These are phyloP conservation scores for Patiria pectinifera DNA, from an alignment of 53 echinoderm and acorn worm species.

Conservation along the genomic window DNA sequence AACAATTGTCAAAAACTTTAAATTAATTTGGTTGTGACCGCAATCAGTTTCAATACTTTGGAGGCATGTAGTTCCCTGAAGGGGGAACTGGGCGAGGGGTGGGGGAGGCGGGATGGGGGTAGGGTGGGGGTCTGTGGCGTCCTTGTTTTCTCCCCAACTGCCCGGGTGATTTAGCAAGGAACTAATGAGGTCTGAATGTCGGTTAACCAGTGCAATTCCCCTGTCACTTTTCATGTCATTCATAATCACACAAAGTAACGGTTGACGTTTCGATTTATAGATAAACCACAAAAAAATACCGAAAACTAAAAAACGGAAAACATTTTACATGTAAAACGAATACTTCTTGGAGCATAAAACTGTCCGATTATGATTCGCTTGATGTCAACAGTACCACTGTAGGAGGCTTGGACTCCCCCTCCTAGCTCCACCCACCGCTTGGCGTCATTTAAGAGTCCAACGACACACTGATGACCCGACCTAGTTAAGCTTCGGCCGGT, in stretches of 20 bases:
- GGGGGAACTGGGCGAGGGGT: neutral
- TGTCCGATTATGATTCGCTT: too few relatives aligned
- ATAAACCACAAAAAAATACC: too few relatives aligned
- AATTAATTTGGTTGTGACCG: neutral
- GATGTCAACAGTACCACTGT: too few relatives aligned
- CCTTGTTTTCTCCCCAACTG: neutral
- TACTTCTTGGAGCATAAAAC: too few relatives aligned
- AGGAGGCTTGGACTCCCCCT: neutral
- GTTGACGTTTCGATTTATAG: too few relatives aligned
- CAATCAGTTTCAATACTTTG: neutral
- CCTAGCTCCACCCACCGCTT: neutral
- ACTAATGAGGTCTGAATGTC: neutral
- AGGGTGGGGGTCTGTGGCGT: neutral
- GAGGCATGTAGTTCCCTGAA: neutral
- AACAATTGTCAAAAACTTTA: neutral
- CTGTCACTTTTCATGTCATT: neutral
- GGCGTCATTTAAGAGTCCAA: neutral
- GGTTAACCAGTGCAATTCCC: neutral
- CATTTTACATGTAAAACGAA: too few relatives aligned
- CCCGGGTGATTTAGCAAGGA: neutral
- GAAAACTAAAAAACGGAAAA: too few relatives aligned
- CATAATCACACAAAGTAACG: neutral
- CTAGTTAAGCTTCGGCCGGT: neutral
- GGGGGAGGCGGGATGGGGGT: neutral
- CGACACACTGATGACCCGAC: neutral